phyloP scores from a whole-genome alignment of 1,140 invertebrate species.

The Battus philenor region DNA sequence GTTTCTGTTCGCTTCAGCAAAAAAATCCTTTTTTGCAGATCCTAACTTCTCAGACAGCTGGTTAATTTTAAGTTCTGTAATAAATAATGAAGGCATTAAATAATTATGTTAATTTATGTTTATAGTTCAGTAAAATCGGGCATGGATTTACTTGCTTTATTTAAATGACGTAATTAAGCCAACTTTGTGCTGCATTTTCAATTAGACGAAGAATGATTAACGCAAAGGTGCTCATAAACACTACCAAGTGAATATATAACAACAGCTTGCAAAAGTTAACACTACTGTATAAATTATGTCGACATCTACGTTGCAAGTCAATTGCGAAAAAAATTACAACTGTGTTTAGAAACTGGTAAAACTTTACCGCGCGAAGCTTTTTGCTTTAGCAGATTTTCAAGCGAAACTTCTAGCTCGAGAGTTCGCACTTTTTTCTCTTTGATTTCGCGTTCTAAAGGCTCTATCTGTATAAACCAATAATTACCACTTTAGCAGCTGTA shows the following conservation, averaged over 20 bases:
- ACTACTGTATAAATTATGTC: conserved; percentile 15
- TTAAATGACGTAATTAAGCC: no score
- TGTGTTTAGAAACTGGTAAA: conserved; percentile 30
- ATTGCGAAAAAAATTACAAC: conserved; percentile 66
- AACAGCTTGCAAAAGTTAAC: conserved; percentile 22
- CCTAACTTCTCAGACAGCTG: conserved; percentile 86
- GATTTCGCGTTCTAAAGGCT: conserved; percentile 88
- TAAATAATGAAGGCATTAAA: no score
- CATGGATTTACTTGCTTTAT: no score
- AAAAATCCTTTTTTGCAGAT: conserved; percentile 81
- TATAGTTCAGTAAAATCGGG: no score
- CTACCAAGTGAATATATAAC: not conserved
- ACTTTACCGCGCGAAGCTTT: conserved; percentile 76
- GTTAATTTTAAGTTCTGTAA: conserved; percentile 82
- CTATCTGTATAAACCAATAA: conserved; percentile 80
- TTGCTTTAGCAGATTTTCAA: conserved; percentile 82
- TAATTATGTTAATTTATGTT: no score
- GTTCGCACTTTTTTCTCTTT: conserved; percentile 88
- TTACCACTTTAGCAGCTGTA: conserved; percentile 51
- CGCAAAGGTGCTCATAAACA: conserved; percentile 6
- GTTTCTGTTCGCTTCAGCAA: conserved; percentile 80
- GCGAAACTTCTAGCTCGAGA: conserved; percentile 83
- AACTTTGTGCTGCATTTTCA: no score
- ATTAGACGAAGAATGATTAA: conserved; percentile 8
- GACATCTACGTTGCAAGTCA: conserved; percentile 14